phyloP scores from a whole-genome alignment of 2,113 vertebrate genomes.

The Paratilapia polleni region DNA sequence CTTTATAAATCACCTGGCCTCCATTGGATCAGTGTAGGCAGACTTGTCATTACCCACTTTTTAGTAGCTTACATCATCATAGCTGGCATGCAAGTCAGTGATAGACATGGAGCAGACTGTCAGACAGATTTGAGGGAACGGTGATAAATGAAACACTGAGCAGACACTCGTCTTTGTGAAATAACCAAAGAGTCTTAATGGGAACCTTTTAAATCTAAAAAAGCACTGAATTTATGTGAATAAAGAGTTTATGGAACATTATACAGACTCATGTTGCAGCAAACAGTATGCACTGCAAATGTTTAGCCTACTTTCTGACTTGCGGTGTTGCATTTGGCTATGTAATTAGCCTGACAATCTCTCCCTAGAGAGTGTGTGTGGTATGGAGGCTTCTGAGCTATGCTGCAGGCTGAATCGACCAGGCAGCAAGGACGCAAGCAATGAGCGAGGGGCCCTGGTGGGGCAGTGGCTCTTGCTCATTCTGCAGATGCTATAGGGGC shows the following conservation, averaged over 20 bases:
- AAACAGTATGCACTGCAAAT: conserved; percentile 8
- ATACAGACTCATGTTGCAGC: not conserved
- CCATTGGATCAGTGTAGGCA: conserved; percentile 14
- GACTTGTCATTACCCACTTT: conserved; percentile 19
- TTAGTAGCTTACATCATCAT: conserved; percentile 34
- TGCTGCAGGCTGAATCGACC: conserved; percentile 31
- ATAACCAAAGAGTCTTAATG: not conserved
- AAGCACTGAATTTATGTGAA: not conserved
- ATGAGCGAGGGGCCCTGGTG: conserved; percentile 48
- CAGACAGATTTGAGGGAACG: not conserved
- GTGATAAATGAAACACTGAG: conserved; percentile 15
- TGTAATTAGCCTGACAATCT: conserved; percentile 39
- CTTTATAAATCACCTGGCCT: conserved; percentile 18
- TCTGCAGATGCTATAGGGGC: conserved; percentile 52
- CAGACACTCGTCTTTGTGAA: conserved; percentile 7
- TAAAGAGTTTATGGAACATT: not conserved
- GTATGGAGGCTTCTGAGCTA: conserved; percentile 33
- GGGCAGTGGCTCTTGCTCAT: conserved; percentile 17
- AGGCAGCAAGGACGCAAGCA: conserved; percentile 26
- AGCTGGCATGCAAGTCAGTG: conserved; percentile 7
- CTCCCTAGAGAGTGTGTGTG: conserved; percentile 40
- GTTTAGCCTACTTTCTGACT: conserved; percentile 29
- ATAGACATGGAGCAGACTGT: conserved; percentile 22
- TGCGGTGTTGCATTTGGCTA: conserved; percentile 36
- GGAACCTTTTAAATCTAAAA: not conserved